Evolutionary conservation across 2,113 vertebrate species (phyloP), one percentile per base, ranked within the genome.

Genomic region (Sporophila hypoxantha): DNA sequence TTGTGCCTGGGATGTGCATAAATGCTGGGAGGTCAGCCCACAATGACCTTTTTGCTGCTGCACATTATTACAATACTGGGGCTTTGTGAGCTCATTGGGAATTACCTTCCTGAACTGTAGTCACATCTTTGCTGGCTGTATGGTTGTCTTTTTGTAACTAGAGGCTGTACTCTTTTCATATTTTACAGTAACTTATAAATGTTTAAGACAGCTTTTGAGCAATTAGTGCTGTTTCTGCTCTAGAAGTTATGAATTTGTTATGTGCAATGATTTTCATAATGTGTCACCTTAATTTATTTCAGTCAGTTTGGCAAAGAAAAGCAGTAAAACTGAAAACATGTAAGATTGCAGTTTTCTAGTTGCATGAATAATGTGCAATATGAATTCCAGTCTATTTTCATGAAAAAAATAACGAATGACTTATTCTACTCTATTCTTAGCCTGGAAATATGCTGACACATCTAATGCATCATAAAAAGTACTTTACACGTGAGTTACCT

Each of bases 241-340:
- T 85, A 71, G 82, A 90, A 94, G 79, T 80, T 94, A 89, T n/a
- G 80, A 95, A 94, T 93, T 94, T 89, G 89, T 94, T 95, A 87
- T 89, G 82, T 89, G 82, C 69, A 88, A 71, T 78, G 82, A 87
- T 87, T 91, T 94, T 94, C 84, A 74, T 91, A 91, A 91, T 88
- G 79, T 94, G 91, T 91, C 79, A 87, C 90, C 82, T 92, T 89
- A 91, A 94, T 89, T 91, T 90, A 68, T 94, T 94, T 94, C 66
- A 82, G 65, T 78, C 92, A 77, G 57, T 77, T 94, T 94, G 85
- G 69, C 70, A 65, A 74, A 91, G 85, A 83, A 87, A 91, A 85
- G 55, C 46, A 89, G 55, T 83, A 78, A 91, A 91, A 77, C 53
- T 73, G 66, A 91, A 92, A 94, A 85, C 73, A 73, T 50, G 62